Conservation (phyloP, 1,140 invertebrate species). For the Stegodyphus dumicola region DNA sequence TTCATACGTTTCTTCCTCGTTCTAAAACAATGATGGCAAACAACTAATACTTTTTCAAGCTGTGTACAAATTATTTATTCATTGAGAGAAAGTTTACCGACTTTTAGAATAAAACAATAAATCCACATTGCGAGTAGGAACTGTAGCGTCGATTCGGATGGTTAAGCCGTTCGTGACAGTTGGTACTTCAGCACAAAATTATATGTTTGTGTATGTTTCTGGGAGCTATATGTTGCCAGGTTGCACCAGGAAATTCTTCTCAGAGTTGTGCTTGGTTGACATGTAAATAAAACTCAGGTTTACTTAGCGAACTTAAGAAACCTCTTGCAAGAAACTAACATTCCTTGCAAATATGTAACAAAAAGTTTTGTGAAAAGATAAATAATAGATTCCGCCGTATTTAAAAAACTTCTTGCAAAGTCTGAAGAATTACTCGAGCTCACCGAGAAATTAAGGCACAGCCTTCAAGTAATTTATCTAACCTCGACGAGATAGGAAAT, state of each 20-base stretch:
- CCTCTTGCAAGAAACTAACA: too few species aligned
- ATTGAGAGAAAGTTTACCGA: background rate
- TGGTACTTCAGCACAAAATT: background rate
- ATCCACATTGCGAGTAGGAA: background rate
- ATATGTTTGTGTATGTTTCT: conserved; percentile 12
- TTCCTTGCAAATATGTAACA: too few species aligned
- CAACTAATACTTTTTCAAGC: background rate
- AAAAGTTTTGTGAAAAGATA: too few species aligned
- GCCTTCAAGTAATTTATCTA: too few species aligned
- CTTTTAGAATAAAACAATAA: background rate
- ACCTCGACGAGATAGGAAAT: too few species aligned
- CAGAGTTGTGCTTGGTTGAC: background rate
- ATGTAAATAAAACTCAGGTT: too few species aligned
- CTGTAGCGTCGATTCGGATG: background rate
- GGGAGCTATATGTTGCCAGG: background rate
- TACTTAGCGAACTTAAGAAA: too few species aligned
- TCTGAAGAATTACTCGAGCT: too few species aligned
- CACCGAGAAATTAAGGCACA: too few species aligned
- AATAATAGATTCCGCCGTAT: too few species aligned
- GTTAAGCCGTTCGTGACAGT: background rate
- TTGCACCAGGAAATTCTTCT: background rate
- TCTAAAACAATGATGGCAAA: background rate
- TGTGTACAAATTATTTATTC: conserved; percentile 13
- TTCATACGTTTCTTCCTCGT: background rate
- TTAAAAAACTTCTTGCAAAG: too few species aligned